Percentiles rank a stretch among this genome's conserved stretches.
Evolutionary conservation across 2,797 vertebrate genomes (phyloP).

Genomic region (Myotis planiceps): DNA sequence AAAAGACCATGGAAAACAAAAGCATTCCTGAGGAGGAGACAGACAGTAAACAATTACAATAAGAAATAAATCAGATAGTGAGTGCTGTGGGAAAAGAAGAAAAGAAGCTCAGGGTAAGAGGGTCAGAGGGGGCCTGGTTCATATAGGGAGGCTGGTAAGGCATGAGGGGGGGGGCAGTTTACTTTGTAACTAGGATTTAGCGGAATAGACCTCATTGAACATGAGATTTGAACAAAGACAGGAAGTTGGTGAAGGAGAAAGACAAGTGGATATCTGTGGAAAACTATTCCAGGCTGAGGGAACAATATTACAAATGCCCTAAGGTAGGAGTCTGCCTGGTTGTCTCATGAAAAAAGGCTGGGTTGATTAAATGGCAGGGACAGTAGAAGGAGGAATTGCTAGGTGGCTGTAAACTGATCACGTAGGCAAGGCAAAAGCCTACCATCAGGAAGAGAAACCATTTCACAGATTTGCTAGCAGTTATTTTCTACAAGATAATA

Average conservation of each 20-base stretch:
- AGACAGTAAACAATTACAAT: neutral
- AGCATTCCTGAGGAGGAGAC: neutral
- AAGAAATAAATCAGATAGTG: neutral
- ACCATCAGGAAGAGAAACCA: neutral
- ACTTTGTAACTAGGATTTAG: fast-evolving
- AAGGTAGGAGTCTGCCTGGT: neutral
- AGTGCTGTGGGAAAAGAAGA: neutral
- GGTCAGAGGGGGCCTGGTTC: neutral
- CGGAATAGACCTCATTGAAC: neutral
- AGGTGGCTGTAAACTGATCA: neutral
- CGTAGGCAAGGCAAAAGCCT: neutral
- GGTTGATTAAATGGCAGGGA: neutral
- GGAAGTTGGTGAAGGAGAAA: neutral
- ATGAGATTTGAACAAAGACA: neutral
- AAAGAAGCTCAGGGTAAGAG: neutral
- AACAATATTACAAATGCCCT: neutral
- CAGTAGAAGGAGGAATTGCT: neutral
- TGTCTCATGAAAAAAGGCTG: neutral
- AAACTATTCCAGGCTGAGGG: neutral
- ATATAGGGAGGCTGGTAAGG: neutral
- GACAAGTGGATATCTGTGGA: neutral
- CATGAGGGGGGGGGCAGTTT: fast-evolving
- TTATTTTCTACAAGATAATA: neutral
- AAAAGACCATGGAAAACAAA: neutral
- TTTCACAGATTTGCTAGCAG: neutral